phyloP scores from a whole-genome alignment of 92 coral and sea anemone genomes.

The Epizoanthus stellaris region DNA sequence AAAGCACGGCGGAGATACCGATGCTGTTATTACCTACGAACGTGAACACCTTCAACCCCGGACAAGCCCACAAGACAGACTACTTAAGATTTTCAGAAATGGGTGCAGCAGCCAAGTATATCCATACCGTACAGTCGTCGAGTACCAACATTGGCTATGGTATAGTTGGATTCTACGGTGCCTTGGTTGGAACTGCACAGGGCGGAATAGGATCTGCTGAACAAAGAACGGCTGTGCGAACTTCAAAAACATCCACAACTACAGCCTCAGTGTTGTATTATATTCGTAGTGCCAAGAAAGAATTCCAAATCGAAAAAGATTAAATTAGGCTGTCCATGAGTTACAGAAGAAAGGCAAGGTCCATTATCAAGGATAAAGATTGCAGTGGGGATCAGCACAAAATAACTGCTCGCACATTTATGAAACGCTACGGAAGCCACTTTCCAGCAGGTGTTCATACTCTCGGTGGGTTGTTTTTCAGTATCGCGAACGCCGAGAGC shows the following conservation, averaged over 20 bases:
- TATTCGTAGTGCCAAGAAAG: slow-evolving; percentile 43
- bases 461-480: slow-evolving; percentile 67
- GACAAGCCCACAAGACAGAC: slow-evolving; percentile 46
- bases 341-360: slow-evolving; percentile 35
- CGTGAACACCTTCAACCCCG: slow-evolving; percentile 40
- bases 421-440: slow-evolving; percentile 66
- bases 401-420: slow-evolving; percentile 48
- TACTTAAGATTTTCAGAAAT: slow-evolving; percentile 37
- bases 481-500: slow-evolving; percentile 51
- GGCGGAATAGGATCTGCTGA: slow-evolving; percentile 26
- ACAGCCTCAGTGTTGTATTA: slow-evolving; percentile 46
- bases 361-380: slow-evolving; percentile 2
- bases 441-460: slow-evolving; percentile 62
- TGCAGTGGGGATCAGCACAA: not conserved
- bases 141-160: slow-evolving; percentile 43
- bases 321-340: slow-evolving; percentile 13
- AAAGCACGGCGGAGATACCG: slow-evolving; percentile 31
- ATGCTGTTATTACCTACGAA: slow-evolving; percentile 35
- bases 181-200: slow-evolving; percentile 24
- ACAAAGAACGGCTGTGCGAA: not conserved
- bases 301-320: slow-evolving; percentile 43
- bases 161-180: slow-evolving; percentile 40
- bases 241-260: not conserved
- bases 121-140: slow-evolving; percentile 36
- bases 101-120: slow-evolving; percentile 35